These are phyloP conservation scores for Erythrocercus mccallii DNA, from an alignment of 2,113 vertebrate species.

Conservation along the genomic window DNA sequence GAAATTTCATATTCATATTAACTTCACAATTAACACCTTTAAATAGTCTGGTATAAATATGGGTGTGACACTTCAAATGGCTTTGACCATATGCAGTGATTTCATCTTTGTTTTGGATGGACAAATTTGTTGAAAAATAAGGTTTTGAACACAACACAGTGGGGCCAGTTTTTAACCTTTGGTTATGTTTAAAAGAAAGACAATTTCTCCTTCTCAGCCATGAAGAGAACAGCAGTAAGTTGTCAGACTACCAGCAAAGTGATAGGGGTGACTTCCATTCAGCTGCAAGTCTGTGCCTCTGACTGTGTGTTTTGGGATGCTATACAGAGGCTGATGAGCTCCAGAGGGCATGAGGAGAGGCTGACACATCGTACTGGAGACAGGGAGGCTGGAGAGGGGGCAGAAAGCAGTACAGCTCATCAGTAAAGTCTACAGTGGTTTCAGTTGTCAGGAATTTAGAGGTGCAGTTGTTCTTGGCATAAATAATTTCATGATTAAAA, in stretches of 20 bases:
- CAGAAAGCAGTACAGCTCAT: not conserved
- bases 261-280: not conserved
- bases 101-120: not conserved
- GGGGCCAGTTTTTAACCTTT: not conserved
- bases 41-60: not conserved
- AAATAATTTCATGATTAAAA: not conserved
- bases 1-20: not conserved
- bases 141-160: not conserved
- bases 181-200: not conserved
- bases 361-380: not conserved
- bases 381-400: not conserved
- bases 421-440: not conserved
- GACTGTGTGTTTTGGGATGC: not conserved
- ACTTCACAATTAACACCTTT: not conserved
- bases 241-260: not conserved
- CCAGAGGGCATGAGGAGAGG: not conserved
- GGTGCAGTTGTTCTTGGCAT: not conserved
- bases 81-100: not conserved
- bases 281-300: not conserved
- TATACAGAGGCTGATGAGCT: not conserved
- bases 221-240: not conserved
- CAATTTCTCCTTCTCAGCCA: not conserved
- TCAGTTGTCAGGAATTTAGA: not conserved
- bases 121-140: not conserved
- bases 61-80: not conserved